Conservation (phyloP, 2,888 invertebrate genomes). For the Corbicula japonica region DNA sequence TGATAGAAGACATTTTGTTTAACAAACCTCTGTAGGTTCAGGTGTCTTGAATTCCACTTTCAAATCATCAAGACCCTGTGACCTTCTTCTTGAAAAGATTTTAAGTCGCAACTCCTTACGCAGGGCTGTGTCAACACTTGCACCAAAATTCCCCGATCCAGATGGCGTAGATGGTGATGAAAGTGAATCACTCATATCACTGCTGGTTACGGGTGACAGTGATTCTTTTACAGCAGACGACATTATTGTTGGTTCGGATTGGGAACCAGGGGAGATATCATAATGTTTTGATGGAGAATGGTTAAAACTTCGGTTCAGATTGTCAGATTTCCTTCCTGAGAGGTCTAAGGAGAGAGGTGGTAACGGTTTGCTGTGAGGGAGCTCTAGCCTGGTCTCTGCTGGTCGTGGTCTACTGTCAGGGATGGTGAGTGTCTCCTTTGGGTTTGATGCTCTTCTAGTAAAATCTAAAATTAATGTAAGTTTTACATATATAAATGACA, state of each 20-base stretch:
- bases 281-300: constrained; percentile 5
- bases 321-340: constrained; percentile 24
- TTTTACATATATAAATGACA: no score
- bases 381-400: no score
- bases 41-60: constrained; percentile 65
- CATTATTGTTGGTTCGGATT: neutral
- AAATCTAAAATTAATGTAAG: no score
- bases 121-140: constrained; percentile 41
- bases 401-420: no score
- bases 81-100: constrained; percentile 59
- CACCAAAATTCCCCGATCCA: neutral
- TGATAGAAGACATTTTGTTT: no score
- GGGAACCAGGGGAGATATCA: constrained; percentile 24
- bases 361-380: neutral
- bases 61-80: constrained; percentile 63
- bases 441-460: no score
- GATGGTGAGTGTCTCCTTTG: constrained; percentile 7
- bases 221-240: constrained; percentile 9
- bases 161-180: constrained; percentile 53
- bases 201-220: constrained; percentile 36
- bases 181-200: constrained; percentile 54
- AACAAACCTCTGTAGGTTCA: constrained; percentile 59
- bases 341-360: constrained; percentile 48
- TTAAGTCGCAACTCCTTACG: constrained; percentile 59
- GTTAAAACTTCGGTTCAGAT: neutral